Conservation (phyloP, 2,797 vertebrate species). For the Calcarius lapponicus region DNA sequence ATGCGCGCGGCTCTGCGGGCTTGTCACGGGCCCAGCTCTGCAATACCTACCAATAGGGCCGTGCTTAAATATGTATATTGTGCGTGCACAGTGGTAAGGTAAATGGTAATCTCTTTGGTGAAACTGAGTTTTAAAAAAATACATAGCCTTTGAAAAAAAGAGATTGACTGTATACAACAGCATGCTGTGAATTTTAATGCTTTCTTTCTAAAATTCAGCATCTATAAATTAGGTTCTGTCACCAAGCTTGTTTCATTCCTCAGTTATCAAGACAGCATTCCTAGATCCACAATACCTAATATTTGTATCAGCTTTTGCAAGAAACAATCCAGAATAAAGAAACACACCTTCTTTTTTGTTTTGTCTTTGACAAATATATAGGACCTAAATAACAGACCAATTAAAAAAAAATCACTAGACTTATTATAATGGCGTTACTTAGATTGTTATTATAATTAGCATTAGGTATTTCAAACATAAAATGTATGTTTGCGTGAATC, state of each 20-base stretch:
- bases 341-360: not conserved
- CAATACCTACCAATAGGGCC: not conserved
- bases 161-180: not conserved
- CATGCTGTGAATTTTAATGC: not conserved
- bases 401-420: not conserved
- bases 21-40: not conserved
- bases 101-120: not conserved
- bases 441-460: not conserved
- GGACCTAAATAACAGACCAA: not conserved
- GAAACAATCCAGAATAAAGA: not conserved
- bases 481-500: not conserved
- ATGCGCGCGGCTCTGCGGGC: not conserved
- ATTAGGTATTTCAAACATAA: not conserved
- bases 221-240: not conserved
- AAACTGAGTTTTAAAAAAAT: not conserved
- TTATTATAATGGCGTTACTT: not conserved
- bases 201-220: not conserved
- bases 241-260: not conserved
- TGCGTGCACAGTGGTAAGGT: fast-evolving
- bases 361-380: not conserved
- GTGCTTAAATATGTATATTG: fast-evolving
- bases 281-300: not conserved
- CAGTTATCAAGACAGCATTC: not conserved
- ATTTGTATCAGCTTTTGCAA: not conserved
- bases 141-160: not conserved